Base-by-base conservation (phyloP, 2,113 vertebrate genomes). In the Coreoperca whiteheadi region DNA sequence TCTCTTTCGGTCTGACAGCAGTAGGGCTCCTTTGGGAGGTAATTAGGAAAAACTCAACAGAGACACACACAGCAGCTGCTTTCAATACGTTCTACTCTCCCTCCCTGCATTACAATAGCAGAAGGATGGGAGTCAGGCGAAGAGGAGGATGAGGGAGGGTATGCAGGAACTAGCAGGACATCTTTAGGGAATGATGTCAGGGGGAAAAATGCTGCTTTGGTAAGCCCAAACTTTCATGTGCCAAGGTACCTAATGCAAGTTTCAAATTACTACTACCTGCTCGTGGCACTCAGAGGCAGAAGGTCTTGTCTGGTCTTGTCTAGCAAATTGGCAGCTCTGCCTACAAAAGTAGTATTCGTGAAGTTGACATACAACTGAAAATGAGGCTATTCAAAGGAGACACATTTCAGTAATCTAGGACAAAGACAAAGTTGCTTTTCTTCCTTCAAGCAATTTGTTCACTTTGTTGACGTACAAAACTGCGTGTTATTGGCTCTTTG, bases 11-110 rank as follows among this genome's bases (percentile, higher is more conserved):
- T 89, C 84, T 90, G 87, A 93, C 92, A 93, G 89, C 91, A 91
- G 83, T 54, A 46, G 43, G 43, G 74, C 85, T 95, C 94, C 95
- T 94, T 88, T 86, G 94, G 95, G 95, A 95, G 90, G 92, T 94
- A 95, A 96, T 95, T 96, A 96, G 91, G 86, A 90, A 94, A 93
- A 95, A 88, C 83, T 93, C 91, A 88, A 92, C 92, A 90, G 92
- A 94, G 88, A 94, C 90, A 89, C 88, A 89, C 88, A 87, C 80
- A 89, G 82, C 91, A 92, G 89, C 91, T 90, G 88, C 84, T 86
- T 86, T 81, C 88, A 70, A 85, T 88, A 79, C 80, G 73, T 83
- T 87, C 84, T 83, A 69, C 82, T 89, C 64, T 85, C 30, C 56
- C 82, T 73, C 14, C 63, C 68, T 84, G 76, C 64, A 85, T 90